A percentile compares a stretch with the other conserved stretches of the same genome.
phyloP scores from a whole-genome alignment of 23 tunicate species.

The Phallusia fumigata region DNA sequence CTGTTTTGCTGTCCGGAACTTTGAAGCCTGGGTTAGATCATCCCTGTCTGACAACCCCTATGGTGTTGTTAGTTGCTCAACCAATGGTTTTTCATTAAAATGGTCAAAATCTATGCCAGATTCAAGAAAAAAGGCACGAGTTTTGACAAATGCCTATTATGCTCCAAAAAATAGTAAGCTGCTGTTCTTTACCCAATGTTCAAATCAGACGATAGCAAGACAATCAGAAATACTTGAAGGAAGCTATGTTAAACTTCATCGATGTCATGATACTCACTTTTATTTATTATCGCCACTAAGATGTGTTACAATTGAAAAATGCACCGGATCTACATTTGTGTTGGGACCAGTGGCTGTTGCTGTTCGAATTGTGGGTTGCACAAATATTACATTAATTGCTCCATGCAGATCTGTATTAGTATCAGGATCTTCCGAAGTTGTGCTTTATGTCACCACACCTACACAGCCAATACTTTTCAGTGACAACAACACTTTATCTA shows the following conservation, averaged over 20 bases:
- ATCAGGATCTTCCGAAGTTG: conserved; percentile 31
- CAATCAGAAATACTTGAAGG: conserved; percentile 43
- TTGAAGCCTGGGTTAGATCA: conserved; percentile 57
- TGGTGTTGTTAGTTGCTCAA: conserved; percentile 39
- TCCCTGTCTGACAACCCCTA: conserved; percentile 52
- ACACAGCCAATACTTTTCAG: conserved; percentile 53
- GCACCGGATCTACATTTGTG: conserved; percentile 56
- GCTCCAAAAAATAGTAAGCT: conserved; percentile 32
- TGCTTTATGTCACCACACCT: conserved; percentile 63
- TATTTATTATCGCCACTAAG: conserved; percentile 75
- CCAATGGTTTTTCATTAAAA: conserved; percentile 41
- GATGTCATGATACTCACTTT: conserved; percentile 57
- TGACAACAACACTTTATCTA: conserved; percentile 22
- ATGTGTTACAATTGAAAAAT: conserved; percentile 85
- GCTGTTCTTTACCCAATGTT: conserved; percentile 57
- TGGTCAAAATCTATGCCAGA: conserved; percentile 47
- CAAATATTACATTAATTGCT: conserved; percentile 60
- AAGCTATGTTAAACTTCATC: conserved; percentile 51
- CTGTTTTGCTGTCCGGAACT: conserved; percentile 37
- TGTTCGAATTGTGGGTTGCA: conserved; percentile 59
- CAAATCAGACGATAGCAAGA: conserved; percentile 74
- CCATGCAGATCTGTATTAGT: conserved; percentile 67
- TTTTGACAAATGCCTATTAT: conserved; percentile 28
- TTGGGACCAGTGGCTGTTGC: conserved; percentile 81
- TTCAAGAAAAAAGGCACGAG: conserved; percentile 31